Evolutionary conservation across 2,797 vertebrate species (phyloP).

Genomic region (Arrhamphus sclerolepis): DNA sequence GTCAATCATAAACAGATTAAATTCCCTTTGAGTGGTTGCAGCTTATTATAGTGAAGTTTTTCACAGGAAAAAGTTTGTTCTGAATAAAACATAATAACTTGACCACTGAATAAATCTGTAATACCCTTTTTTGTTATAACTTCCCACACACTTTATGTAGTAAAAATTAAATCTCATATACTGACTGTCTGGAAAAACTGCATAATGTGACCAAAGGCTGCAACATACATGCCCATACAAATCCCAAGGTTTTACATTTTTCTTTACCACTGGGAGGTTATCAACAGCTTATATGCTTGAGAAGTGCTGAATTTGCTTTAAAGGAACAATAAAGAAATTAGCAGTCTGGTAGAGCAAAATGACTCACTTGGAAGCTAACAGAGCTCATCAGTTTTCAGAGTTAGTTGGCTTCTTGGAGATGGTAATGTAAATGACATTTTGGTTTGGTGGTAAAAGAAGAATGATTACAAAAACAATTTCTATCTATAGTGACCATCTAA

Average conservation of each 20-base stretch:
- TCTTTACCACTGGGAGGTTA: slow-evolving; percentile 45
- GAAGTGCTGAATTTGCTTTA: slow-evolving; percentile 56
- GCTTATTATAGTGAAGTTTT: no score
- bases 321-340: slow-evolving; percentile 56
- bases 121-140: no score
- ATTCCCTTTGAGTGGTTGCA: no score
- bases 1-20: slow-evolving; percentile 27
- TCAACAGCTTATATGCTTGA: slow-evolving; percentile 42
- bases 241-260: slow-evolving; percentile 22
- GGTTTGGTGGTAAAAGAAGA: slow-evolving; percentile 28
- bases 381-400: slow-evolving; percentile 56
- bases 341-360: slow-evolving; percentile 56
- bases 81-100: no score
- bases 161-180: no score
- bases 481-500: no score
- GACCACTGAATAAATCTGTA: no score
- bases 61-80: no score
- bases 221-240: slow-evolving; percentile 13
- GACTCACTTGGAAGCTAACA: slow-evolving; percentile 46
- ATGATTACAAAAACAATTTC: slow-evolving; percentile 29
- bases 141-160: no score
- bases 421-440: slow-evolving; percentile 21
- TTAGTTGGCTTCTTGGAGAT: slow-evolving; percentile 50
- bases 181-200: not conserved
- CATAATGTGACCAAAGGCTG: slow-evolving; percentile 1